A percentile compares a stretch with the other conserved stretches of the same genome.
Evolutionary conservation across 2,113 vertebrate genomes (phyloP).

Genomic region (Calypte anna): DNA sequence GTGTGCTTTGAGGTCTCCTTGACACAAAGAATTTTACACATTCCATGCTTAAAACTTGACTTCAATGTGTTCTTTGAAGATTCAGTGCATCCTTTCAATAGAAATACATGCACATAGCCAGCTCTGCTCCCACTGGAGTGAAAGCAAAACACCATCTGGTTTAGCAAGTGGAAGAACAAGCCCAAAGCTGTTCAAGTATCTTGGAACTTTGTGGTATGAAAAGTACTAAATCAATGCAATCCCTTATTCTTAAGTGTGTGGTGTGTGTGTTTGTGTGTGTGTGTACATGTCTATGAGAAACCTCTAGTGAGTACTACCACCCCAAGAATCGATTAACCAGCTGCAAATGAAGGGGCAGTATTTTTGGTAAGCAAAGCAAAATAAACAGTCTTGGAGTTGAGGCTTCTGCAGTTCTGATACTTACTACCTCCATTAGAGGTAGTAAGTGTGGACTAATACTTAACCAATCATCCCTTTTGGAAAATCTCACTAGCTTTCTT

Average conservation of each 20-base stretch:
- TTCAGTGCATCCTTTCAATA: conserved; percentile 54
- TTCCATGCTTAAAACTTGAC: conserved; percentile 10
- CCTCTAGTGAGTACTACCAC: not conserved
- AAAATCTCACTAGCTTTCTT: not conserved
- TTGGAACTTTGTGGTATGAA: not conserved
- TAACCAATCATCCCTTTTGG: not conserved
- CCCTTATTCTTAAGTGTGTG: not conserved
- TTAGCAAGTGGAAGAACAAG: conserved; percentile 57
- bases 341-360: not conserved
- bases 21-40: conserved; percentile 8
- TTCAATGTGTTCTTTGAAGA: conserved; percentile 41
- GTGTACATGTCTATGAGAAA: not conserved
- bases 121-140: conserved; percentile 43
- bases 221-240: not conserved
- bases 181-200: conserved; percentile 18
- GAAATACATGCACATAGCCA: conserved; percentile 17
- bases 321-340: not conserved
- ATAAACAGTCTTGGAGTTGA: not conserved
- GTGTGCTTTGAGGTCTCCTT: conserved; percentile 18
- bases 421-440: not conserved
- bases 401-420: not conserved
- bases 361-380: not conserved
- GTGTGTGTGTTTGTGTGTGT: not conserved
- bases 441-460: not conserved
- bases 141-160: conserved; percentile 70